Evolutionary conservation across 2,113 vertebrate species (phyloP).

Genomic region (Anas platyrhynchos): DNA sequence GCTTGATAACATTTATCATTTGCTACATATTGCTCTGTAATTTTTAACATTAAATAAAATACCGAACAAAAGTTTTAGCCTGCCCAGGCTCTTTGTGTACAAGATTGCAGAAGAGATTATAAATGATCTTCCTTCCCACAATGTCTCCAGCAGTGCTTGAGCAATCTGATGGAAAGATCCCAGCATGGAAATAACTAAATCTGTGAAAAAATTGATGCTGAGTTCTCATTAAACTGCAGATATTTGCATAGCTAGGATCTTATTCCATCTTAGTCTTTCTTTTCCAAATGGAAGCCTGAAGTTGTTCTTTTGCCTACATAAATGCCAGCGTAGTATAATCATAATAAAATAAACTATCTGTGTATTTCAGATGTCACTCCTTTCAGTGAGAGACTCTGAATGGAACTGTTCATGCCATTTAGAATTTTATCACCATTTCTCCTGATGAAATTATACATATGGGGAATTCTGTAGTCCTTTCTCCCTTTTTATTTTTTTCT

Average conservation of each 20-base stretch:
- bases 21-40: neutral
- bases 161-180: neutral
- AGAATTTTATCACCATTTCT: neutral
- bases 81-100: neutral
- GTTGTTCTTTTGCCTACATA: neutral
- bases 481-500: neutral
- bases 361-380: neutral
- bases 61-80: neutral
- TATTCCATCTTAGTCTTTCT: neutral
- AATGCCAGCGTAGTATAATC: neutral
- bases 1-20: neutral
- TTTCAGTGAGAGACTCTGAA: neutral
- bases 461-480: neutral
- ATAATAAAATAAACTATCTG: neutral
- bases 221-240: neutral
- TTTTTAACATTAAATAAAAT: neutral
- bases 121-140: neutral
- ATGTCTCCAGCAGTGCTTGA: neutral
- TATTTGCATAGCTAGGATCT: neutral
- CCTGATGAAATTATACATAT: neutral
- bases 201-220: neutral
- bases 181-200: neutral
- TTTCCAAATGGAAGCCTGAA: neutral
- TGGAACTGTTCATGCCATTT: neutral
- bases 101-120: neutral